A percentile compares a stretch with the other conserved stretches of the same genome.
These are phyloP conservation scores for Microplitis demolitor DNA, from an alignment of 1,140 invertebrate genomes.

Conservation along the genomic window DNA sequence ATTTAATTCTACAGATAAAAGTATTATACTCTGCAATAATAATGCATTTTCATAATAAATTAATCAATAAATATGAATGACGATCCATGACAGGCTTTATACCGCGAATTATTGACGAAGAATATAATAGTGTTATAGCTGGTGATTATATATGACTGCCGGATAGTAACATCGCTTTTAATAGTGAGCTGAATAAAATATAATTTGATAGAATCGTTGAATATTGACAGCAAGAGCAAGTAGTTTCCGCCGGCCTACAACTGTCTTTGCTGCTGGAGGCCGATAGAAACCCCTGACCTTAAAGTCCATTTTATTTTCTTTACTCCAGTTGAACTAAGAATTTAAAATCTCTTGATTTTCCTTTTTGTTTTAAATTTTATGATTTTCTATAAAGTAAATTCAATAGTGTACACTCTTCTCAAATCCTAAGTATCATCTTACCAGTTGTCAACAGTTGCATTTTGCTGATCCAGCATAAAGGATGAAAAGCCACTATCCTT, in stretches of 20 bases:
- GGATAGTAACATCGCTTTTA: neutral
- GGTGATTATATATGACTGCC: neutral
- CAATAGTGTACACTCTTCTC: too few species aligned
- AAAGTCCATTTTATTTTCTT: slow-evolving; percentile 34
- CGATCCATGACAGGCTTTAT: neutral
- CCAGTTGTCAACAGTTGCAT: neutral
- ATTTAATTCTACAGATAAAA: too few species aligned
- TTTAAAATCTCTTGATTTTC: too few species aligned
- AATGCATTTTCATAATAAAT: neutral
- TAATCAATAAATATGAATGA: neutral
- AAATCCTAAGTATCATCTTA: too few species aligned
- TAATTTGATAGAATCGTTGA: slow-evolving; percentile 37
- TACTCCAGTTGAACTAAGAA: too few species aligned
- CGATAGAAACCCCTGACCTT: slow-evolving; percentile 85
- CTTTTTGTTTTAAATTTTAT: neutral
- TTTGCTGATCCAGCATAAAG: neutral
- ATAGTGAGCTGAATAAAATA: neutral
- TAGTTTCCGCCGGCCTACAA: slow-evolving; percentile 94
- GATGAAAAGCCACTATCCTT: too few species aligned
- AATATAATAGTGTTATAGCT: neutral
- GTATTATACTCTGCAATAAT: neutral
- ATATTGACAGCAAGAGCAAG: slow-evolving; percentile 67
- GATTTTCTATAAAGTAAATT: neutral
- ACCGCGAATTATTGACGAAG: neutral
- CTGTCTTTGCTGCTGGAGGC: slow-evolving; percentile 79